Conservation (phyloP, 2,113 vertebrate species). For the Anolis carolinensis region DNA sequence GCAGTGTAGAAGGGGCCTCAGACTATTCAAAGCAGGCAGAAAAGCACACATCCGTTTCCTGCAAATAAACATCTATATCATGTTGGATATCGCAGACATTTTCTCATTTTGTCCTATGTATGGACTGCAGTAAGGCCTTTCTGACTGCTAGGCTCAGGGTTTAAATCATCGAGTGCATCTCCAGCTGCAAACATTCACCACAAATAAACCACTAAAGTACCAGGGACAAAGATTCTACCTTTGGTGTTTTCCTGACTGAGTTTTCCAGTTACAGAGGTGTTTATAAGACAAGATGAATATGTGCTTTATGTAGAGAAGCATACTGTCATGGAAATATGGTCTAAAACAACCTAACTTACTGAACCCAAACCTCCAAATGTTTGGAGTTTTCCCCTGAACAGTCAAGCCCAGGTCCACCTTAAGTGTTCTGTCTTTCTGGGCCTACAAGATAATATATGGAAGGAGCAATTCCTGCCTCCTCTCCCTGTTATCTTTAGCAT, state of each 20-base stretch:
- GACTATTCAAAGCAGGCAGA: neutral
- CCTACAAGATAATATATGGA: neutral
- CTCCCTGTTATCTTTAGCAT: constrained; percentile 10
- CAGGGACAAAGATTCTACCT: neutral
- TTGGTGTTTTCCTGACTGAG: neutral
- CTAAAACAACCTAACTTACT: neutral
- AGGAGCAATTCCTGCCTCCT: neutral
- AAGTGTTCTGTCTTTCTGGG: neutral
- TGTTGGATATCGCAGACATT: neutral
- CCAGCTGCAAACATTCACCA: neutral
- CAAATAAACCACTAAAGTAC: neutral
- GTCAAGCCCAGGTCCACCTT: neutral
- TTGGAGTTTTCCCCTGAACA: neutral
- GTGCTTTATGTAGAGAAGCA: neutral
- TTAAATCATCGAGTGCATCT: neutral
- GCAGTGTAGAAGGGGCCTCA: too few species aligned
- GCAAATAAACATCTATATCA: neutral
- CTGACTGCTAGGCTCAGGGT: neutral
- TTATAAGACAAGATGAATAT: too few species aligned
- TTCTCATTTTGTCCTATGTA: neutral
- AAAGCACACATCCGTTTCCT: too few species aligned
- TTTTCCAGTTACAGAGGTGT: neutral
- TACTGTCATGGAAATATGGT: neutral
- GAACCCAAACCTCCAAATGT: too few species aligned
- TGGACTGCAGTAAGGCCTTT: neutral